Conservation (phyloP, 2,888 invertebrate genomes). For the Axea sp. region DNA sequence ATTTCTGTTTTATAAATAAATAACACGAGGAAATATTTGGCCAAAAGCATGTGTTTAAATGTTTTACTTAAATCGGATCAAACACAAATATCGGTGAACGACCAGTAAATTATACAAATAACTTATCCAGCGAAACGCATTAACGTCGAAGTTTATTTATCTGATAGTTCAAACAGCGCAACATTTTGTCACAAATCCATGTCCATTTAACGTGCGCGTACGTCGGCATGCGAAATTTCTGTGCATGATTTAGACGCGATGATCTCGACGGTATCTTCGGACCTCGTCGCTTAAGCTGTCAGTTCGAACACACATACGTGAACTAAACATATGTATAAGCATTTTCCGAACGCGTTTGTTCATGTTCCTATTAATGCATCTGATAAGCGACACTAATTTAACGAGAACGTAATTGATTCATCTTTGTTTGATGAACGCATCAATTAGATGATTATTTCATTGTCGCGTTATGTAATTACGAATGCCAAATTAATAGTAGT, state of each 20-base stretch:
- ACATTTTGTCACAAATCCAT: constrained; percentile 26
- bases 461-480: constrained; percentile 43
- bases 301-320: constrained; percentile 58
- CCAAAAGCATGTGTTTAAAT: no score
- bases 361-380: constrained; percentile 28
- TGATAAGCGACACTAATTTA: constrained; percentile 50
- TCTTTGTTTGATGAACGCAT: constrained; percentile 45
- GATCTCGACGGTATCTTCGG: constrained; percentile 48
- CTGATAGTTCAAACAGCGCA: constrained; percentile 1
- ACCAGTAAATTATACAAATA: background rate
- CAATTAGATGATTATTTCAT: constrained; percentile 50
- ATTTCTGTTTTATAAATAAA: no score
- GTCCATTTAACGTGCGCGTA: constrained; percentile 7
- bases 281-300: constrained; percentile 57
- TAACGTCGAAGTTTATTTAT: constrained; percentile 18
- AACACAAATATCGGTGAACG: no score
- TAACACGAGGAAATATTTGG: no score
- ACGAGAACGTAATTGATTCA: constrained; percentile 48
- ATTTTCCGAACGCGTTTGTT: constrained; percentile 37
- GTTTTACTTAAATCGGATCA: no score
- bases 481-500: constrained; percentile 21
- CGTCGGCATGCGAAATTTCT: constrained; percentile 22
- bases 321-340: constrained; percentile 55
- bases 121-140: background rate
- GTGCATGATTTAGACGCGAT: constrained; percentile 43